A percentile compares a stretch with the other conserved stretches of the same genome.
phyloP scores from a whole-genome alignment of 1,140 invertebrate genomes.

The Zelostemma sp. region DNA sequence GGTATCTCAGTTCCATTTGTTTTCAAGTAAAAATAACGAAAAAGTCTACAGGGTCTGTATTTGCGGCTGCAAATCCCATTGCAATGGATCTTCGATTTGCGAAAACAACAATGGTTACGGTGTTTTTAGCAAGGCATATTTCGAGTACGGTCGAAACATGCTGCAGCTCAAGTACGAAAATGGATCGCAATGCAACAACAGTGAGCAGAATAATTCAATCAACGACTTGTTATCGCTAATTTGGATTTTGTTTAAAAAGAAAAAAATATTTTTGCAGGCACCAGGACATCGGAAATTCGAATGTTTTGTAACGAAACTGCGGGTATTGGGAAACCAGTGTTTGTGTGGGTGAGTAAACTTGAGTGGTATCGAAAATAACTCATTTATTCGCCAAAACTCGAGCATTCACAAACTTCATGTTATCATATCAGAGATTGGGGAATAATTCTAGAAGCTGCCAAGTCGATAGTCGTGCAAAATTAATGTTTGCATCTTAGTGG shows the following conservation, averaged over 20 bases:
- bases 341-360: slow-evolving; percentile 51
- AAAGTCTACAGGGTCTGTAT: slow-evolving; percentile 50
- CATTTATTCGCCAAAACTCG: too few species aligned
- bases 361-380: too few species aligned
- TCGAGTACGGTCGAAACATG: slow-evolving; percentile 49
- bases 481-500: slow-evolving; percentile 14
- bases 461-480: neutral
- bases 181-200: slow-evolving; percentile 48
- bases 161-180: slow-evolving; percentile 52
- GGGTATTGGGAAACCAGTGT: slow-evolving; percentile 41
- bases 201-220: slow-evolving; percentile 41
- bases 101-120: slow-evolving; percentile 47
- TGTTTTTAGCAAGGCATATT: slow-evolving; percentile 46
- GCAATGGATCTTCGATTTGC: slow-evolving; percentile 53
- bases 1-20: neutral
- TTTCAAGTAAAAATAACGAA: slow-evolving; percentile 17
- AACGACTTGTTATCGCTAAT: neutral
- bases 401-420: too few species aligned
- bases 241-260: slow-evolving; percentile 7
- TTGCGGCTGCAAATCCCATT: slow-evolving; percentile 48
- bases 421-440: too few species aligned
- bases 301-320: slow-evolving; percentile 47
- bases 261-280: slow-evolving; percentile 24
- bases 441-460: too few species aligned
- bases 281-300: slow-evolving; percentile 45